Evolutionary conservation across 2,888 invertebrate genomes (phyloP), one percentile per base, ranked within the genome.

Genomic region (Cosmia trapezina): DNA sequence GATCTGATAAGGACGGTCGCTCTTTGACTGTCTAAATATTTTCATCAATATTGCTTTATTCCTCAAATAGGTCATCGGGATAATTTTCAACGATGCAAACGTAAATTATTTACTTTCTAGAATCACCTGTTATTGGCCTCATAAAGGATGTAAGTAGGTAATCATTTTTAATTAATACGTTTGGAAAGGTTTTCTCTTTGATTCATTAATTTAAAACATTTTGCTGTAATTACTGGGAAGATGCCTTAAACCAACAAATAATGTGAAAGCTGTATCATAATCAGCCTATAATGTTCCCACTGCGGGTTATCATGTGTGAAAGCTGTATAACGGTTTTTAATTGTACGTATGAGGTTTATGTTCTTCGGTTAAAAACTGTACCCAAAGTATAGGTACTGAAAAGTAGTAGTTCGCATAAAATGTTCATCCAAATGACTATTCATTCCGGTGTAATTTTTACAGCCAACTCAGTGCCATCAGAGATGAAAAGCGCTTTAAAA

Each of bases 1-100:
- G 84, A 92, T 90, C 89, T 82, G 87, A 89, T 89, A 88, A 85
- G 79, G 73, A 12, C 53, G 53, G 51, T 51, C 22, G 45, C 54
- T 68, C 17, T 56, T 70, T 28, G 71, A 45, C 6, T 41, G 61
- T 62, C 45, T 47, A 54, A 77, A 56, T 69, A 69, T 78, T 51
- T 64, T 33, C 54, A 64, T 53, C 45, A 47, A 76, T 64, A 54
- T 47, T 51, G 43, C 28, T 53, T 3, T 22, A 70, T 65, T 56
- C 0, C 41, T 22, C 19, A 70, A 61, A 61, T n/a, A 65, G 53
- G 43, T 45, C 49, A 57, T 62, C 9, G 28, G 43, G 62, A 65
- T 64, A 53, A 70, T 82, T 45, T 64, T 37, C 11, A 59, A 9
- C 41, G 54, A 61, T 62, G 11, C 3, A 11, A 43, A 33, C 3